Percentiles rank a stretch among this genome's conserved stretches.
Evolutionary conservation across 2,113 vertebrate genomes (phyloP).

Genomic region (Epinephelus cyanopodus): DNA sequence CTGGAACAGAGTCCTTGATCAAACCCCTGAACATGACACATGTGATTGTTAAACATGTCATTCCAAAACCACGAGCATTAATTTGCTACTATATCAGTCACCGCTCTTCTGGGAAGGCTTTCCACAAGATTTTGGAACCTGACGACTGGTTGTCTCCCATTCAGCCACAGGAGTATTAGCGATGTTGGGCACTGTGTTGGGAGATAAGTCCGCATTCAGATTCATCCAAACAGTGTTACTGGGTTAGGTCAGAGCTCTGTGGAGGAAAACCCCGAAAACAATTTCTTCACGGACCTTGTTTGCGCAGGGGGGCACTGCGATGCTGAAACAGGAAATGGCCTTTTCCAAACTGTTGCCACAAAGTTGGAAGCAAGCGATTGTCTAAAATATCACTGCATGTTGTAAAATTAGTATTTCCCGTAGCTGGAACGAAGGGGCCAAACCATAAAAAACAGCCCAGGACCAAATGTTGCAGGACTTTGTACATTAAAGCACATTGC

Average conservation of each 20-base stretch:
- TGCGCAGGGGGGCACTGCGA: not conserved
- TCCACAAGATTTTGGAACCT: slow-evolving; percentile 7
- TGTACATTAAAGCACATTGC: not conserved
- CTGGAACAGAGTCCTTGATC: not conserved
- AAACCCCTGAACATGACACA: not conserved
- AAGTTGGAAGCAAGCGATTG: not conserved
- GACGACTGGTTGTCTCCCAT: not conserved
- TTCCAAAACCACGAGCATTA: slow-evolving; percentile 3
- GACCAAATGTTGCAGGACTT: not conserved
- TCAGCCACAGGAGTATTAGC: not conserved
- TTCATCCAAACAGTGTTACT: not conserved
- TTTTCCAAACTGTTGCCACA: not conserved
- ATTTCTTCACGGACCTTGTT: not conserved
- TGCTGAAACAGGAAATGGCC: not conserved
- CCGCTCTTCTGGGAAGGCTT: not conserved
- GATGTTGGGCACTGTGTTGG: not conserved
- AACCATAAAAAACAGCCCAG: too few relatives aligned
- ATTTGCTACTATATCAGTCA: not conserved
- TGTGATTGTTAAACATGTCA: not conserved
- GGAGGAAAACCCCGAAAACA: not conserved
- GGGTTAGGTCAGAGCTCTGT: not conserved
- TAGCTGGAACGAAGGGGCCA: too few relatives aligned
- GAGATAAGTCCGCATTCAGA: not conserved
- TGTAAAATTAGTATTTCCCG: not conserved
- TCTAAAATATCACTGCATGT: not conserved